phyloP scores from a whole-genome alignment of 2,888 invertebrate genomes.

The Cylloceria caligata region DNA sequence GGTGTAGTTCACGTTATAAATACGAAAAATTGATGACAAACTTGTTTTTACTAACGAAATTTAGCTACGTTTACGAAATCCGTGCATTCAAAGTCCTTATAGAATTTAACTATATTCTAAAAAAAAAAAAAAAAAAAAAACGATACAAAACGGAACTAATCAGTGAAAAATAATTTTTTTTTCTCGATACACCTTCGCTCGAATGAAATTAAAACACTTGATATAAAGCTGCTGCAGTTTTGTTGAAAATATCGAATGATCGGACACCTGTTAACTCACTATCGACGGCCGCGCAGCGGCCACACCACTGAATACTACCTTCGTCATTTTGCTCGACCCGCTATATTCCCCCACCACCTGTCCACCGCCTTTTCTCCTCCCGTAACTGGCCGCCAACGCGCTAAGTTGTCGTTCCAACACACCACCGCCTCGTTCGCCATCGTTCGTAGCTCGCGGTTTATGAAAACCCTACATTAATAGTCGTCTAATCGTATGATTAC shows the following conservation, averaged over 20 bases:
- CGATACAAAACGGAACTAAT: conserved; percentile 13
- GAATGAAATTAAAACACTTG: conserved; percentile 43
- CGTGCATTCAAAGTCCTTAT: no score
- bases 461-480: background rate
- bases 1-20: conserved; percentile 50
- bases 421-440: background rate
- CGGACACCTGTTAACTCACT: conserved; percentile 79
- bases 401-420: conserved; percentile 15
- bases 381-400: conserved; percentile 3
- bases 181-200: conserved; percentile 9
- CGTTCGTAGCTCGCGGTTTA: background rate
- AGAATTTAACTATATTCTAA: conserved; percentile 1
- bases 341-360: conserved; percentile 58
- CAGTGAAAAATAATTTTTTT: background rate
- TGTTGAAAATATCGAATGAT: conserved; percentile 37
- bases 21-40: conserved; percentile 9
- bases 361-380: conserved; percentile 35
- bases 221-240: conserved; percentile 31
- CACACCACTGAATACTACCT: conserved; percentile 74
- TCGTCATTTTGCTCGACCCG: conserved; percentile 56
- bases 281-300: conserved; percentile 76
- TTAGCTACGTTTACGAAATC: no score
- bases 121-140: conserved; percentile 13
- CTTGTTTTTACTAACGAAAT: background rate
- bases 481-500: background rate